Evolutionary conservation across 2,888 invertebrate genomes (phyloP).

Genomic region (Scelioninae gen. 1): DNA sequence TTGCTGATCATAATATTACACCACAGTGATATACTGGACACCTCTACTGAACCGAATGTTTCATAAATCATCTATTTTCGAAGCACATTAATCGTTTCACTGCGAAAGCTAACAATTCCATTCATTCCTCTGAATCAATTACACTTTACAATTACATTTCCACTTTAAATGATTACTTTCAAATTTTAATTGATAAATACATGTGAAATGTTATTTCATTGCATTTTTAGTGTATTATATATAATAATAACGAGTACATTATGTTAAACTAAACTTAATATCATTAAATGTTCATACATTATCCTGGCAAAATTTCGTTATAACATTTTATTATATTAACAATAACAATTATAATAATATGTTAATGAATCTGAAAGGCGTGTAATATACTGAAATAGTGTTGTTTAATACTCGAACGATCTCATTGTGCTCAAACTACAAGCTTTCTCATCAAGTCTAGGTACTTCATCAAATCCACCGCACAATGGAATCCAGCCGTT

Average conservation of each 20-base stretch:
- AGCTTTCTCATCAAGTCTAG: slow-evolving; percentile 34
- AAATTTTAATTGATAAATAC: background rate
- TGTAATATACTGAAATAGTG: slow-evolving; percentile 27
- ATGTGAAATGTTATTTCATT: background rate
- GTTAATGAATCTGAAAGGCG: background rate
- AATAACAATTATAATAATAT: background rate
- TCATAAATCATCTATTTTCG: slow-evolving; percentile 48
- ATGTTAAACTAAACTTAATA: no score
- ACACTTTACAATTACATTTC: slow-evolving; percentile 10
- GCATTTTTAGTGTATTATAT: background rate
- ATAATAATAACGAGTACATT: no score
- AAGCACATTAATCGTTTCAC: slow-evolving; percentile 42
- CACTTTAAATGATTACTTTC: background rate
- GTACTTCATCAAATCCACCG: slow-evolving; percentile 46
- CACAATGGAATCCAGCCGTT: slow-evolving; percentile 46
- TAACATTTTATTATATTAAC: background rate
- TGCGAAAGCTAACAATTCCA: slow-evolving; percentile 27
- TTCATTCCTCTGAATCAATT: slow-evolving; percentile 17
- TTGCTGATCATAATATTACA: slow-evolving; percentile 29
- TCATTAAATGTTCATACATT: background rate
- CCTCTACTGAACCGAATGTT: slow-evolving; percentile 63
- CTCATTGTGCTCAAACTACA: slow-evolving; percentile 45
- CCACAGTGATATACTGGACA: slow-evolving; percentile 29
- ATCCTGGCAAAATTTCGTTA: background rate
- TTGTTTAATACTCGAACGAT: slow-evolving; percentile 54